Percentiles rank a stretch among this genome's conserved stretches.
Conservation (phyloP, 2,888 invertebrate genomes). For the Sphecodes monilicornis region DNA sequence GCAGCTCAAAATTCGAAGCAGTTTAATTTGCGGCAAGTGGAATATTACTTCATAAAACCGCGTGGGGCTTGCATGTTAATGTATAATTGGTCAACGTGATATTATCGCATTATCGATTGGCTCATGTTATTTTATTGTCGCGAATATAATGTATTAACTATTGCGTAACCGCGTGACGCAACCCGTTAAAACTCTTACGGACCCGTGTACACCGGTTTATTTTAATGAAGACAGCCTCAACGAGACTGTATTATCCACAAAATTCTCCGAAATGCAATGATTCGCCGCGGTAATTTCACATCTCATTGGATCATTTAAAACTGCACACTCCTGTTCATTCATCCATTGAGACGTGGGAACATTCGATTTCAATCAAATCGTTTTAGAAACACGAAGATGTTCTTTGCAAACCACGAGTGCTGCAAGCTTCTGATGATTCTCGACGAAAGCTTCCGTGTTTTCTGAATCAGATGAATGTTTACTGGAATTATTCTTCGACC, state of each 20-base stretch:
- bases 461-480: too few relatives aligned
- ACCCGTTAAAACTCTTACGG: not conserved
- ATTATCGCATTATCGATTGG: conserved; percentile 24
- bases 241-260: not conserved
- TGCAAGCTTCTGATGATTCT: too few relatives aligned
- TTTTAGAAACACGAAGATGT: not conserved
- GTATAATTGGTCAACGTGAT: conserved; percentile 20
- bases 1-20: conserved; percentile 10
- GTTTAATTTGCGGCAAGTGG: not conserved
- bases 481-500: too few relatives aligned
- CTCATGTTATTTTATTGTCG: not conserved
- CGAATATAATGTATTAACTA: conserved; percentile 29
- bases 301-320: not conserved
- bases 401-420: not conserved
- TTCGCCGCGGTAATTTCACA: not conserved
- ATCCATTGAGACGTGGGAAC: not conserved
- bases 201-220: not conserved
- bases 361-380: not conserved
- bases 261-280: not conserved
- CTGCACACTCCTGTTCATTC: not conserved
- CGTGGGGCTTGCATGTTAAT: not conserved
- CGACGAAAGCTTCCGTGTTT: too few relatives aligned
- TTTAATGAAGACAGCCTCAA: not conserved
- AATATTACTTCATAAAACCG: conserved; percentile 20
- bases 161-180: conserved; percentile 44